Conservation (phyloP, 2,797 vertebrate genomes). For the Nasua narica region DNA sequence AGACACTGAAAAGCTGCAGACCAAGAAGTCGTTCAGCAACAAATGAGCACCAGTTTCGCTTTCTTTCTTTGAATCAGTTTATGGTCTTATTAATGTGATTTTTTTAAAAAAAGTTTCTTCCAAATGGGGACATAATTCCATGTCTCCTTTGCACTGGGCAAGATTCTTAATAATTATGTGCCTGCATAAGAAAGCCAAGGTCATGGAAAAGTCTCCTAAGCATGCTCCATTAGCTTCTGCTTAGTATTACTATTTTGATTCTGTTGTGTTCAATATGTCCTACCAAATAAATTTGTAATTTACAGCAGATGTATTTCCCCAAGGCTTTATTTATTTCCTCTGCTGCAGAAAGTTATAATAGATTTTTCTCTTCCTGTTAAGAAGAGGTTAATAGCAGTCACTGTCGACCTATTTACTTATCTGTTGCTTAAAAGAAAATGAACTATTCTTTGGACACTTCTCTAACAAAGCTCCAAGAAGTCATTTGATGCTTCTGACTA, state of each 20-base stretch:
- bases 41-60: not conserved
- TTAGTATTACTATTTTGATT: not conserved
- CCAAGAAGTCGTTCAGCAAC: not conserved
- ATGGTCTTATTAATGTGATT: not conserved
- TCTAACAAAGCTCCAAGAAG: not conserved
- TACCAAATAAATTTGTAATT: not conserved
- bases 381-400: not conserved
- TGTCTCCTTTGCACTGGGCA: not conserved
- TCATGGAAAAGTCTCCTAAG: not conserved
- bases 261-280: not conserved
- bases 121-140: not conserved
- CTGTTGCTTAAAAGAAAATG: not conserved
- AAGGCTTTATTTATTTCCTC: not conserved
- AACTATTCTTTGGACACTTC: not conserved
- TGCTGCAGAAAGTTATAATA: not conserved
- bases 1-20: not conserved
- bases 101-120: not conserved
- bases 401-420: not conserved
- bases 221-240: not conserved
- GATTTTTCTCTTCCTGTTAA: not conserved
- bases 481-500: not conserved
- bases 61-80: not conserved
- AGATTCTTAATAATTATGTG: not conserved
- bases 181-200: not conserved
- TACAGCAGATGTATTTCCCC: fast-evolving